Base-by-base conservation (phyloP, 1,140 invertebrate species). In the Zaprionus camerounensis region DNA sequence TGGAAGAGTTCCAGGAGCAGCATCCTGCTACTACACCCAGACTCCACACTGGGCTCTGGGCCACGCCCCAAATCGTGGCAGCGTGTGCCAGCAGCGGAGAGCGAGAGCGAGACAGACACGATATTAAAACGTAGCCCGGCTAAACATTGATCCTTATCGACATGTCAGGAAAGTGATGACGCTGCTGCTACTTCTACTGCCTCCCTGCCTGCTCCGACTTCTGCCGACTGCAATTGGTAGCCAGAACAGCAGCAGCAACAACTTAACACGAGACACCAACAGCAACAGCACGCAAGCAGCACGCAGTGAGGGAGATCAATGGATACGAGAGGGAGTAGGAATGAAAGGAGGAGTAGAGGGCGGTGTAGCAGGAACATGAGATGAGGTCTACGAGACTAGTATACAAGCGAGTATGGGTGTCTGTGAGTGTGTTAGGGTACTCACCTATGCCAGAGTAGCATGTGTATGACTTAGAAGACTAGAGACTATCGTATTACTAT, bases 101-200 rank as follows among this genome's bases (percentile, higher is more conserved):
- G n/a, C 20, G 56, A n/a, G 63, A n/a, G 63, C 5, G 22, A 49
- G 7, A 20, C 9, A 31, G 38, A 76, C 49, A 75, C 65, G 59
- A 87, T 90, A 85, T 85, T 85, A 75, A 90, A 90, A 90, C 74
- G 82, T 90, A 85, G 82, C 71, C 51, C 65, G 75, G 68, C 82
- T 63, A 63, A 90, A 90, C 85, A 90, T 90, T 90, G 86, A 90
- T 90, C 86, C 86, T 90, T 90, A 90, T 90, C 85, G 85, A 90
- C 81, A 71, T 75, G 76, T 79, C 72, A 70, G 63, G 64, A 67
- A 71, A 73, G 57, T 70, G 55, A 63, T 53, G 28, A 71, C 49
- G 72, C 59, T 64, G 53, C 31, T 44, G 61, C 44, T 34, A 7
- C 31, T 34, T 65, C 65, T 71, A 34, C 78, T 59, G 53, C 56